Evolutionary conservation across 1,140 invertebrate species (phyloP).

Genomic region (Battus philenor): DNA sequence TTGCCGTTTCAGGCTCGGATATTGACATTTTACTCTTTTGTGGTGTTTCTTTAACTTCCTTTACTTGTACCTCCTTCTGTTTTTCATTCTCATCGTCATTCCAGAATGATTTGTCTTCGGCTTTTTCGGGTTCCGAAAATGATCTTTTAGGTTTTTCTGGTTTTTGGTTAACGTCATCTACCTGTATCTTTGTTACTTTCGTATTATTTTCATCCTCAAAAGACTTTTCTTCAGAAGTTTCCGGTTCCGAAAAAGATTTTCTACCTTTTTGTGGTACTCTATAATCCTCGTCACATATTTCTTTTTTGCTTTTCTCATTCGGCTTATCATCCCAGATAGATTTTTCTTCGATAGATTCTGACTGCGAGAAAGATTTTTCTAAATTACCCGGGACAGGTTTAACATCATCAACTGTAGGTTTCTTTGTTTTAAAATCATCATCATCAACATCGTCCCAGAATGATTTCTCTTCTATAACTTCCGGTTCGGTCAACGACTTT

Average conservation of each 20-base stretch:
- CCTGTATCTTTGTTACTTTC: slow-evolving; percentile 26
- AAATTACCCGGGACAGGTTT: slow-evolving; percentile 26
- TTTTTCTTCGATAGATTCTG: slow-evolving; percentile 24
- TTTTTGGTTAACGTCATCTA: slow-evolving; percentile 8
- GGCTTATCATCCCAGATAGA: slow-evolving; percentile 27
- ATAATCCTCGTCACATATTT: slow-evolving; percentile 5
- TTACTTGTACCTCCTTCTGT: slow-evolving; percentile 23
- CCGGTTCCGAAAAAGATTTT: slow-evolving; percentile 43
- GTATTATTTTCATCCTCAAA: slow-evolving; percentile 47
- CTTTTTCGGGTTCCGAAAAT: slow-evolving; percentile 43
- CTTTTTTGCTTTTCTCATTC: neutral
- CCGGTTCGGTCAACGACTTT: slow-evolving; percentile 45
- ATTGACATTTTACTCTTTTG: slow-evolving; percentile 9
- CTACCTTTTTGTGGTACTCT: slow-evolving; percentile 25
- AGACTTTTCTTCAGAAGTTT: slow-evolving; percentile 48
- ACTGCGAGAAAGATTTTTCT: slow-evolving; percentile 28
- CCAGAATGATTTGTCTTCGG: slow-evolving; percentile 47
- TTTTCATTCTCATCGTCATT: slow-evolving; percentile 40
- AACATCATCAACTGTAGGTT: slow-evolving; percentile 33
- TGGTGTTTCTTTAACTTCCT: slow-evolving; percentile 26
- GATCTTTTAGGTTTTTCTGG: slow-evolving; percentile 33
- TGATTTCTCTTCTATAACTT: slow-evolving; percentile 53
- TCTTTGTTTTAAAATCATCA: slow-evolving; percentile 32
- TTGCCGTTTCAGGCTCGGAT: slow-evolving; percentile 47
- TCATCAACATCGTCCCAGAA: slow-evolving; percentile 57